Evolutionary conservation across 2,888 invertebrate species (phyloP), one percentile per base, ranked within the genome.

Genomic region (Hemicrepidius hirtus): DNA sequence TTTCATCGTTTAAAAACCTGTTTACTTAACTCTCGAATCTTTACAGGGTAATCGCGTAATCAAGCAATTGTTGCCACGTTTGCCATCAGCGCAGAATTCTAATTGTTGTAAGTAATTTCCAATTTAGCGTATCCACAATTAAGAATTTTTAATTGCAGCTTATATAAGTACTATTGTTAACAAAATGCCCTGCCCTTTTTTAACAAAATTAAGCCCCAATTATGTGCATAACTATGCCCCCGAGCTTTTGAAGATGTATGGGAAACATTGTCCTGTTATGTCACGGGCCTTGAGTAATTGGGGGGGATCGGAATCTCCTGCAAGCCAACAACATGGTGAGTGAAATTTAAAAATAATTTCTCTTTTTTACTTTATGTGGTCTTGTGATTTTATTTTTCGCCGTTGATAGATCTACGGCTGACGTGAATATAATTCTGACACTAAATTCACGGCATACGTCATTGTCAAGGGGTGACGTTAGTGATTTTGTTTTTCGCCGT

Each of bases 111-210:
- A 70, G 65, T 65, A 49, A 20, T 37, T 7, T 64, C 10, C 1
- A 53, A 4, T 0, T 24, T 2, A 24, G 24, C 5, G 24, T n/a
- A 5, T 24, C 24, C 2, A 5, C 5, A 5, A 24, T 24, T 3
- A 24, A 24, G 3, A 24, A 5, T 24, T n/a, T 24, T 50, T 24
- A 12, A 10, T 21, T 37, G 28, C 13, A 74, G 73, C 67, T 70
- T 70, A 70, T 32, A 44, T 65, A 63, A 74, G 53, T 50, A 41
- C 37, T 5, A 57, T 69, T 20, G 21, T 21, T 18, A 41, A 49
- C 10, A 55, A 87, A 84, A 96, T 96, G 95, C 94, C 95, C 84
- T 97, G 96, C 86, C 96, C 96, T 76, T 96, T 97, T 87, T 87
- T 96, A 82, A 93, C 93, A 80, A 92, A 94, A 77, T 88, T 96